A percentile compares a stretch with the other conserved stretches of the same genome.
These are phyloP conservation scores for western clawed frog (Xenopus tropicalis) DNA, from an alignment of 2,113 vertebrate genomes.

Conservation along the genomic window UCB_Xtro_10.0 CM004445.2:59968501-59969000, in stretches of 20 bases:
- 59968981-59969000: too few relatives aligned
- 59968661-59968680: constrained; percentile 85
- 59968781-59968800: too few relatives aligned
- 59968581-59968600: constrained; percentile 80
- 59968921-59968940: too few relatives aligned
- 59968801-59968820: too few relatives aligned
- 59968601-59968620: constrained; percentile 66
- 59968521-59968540: neutral
- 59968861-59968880: too few relatives aligned
- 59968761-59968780: neutral
- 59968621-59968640: constrained; percentile 90
- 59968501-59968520: too few relatives aligned
- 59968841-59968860: too few relatives aligned
- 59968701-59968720: constrained; percentile 83
- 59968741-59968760: neutral
- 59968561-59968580: constrained; percentile 81
- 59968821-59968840: too few relatives aligned
- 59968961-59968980: too few relatives aligned
- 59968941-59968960: too few relatives aligned
- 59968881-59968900: too few relatives aligned
- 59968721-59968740: constrained; percentile 49
- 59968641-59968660: constrained; percentile 93
- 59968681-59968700: constrained; percentile 82
- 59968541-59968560: neutral
- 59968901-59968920: too few relatives aligned